These are phyloP conservation scores for Dreissena polymorpha DNA, from an alignment of 1,140 invertebrate genomes.

Conservation along the genomic window DNA sequence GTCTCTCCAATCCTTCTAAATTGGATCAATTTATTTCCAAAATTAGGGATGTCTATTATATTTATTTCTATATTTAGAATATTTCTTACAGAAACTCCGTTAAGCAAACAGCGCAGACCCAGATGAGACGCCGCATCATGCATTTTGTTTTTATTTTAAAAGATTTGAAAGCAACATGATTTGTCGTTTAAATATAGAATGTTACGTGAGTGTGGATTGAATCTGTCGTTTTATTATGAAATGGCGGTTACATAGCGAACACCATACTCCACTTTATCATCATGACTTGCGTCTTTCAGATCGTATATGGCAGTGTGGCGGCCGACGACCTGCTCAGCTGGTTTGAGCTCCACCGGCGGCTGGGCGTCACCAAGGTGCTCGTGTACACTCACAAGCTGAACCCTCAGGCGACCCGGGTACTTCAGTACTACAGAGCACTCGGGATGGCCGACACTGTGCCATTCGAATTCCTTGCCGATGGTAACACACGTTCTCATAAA, in stretches of 20 bases:
- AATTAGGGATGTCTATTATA: too few species aligned
- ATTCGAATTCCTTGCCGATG: slow-evolving; percentile 8
- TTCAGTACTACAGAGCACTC: slow-evolving; percentile 31
- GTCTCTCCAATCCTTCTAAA: too few species aligned
- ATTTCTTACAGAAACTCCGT: too few species aligned
- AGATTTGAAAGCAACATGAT: too few species aligned
- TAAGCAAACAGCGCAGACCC: too few species aligned
- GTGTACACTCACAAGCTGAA: slow-evolving; percentile 31
- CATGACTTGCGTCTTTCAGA: slow-evolving; percentile 4
- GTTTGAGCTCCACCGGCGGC: slow-evolving; percentile 45
- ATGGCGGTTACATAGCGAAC: neutral
- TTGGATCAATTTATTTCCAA: too few species aligned
- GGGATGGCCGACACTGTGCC: slow-evolving; percentile 33
- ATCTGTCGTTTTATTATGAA: too few species aligned
- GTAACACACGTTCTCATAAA: neutral
- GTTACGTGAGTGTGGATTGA: neutral
- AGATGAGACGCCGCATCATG: too few species aligned
- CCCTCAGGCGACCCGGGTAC: slow-evolving; percentile 11
- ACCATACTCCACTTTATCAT: neutral
- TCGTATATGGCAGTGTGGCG: slow-evolving; percentile 20
- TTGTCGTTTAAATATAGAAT: too few species aligned
- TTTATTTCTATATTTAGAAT: too few species aligned
- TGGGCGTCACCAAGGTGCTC: slow-evolving; percentile 40
- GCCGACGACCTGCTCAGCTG: slow-evolving; percentile 46
- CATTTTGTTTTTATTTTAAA: too few species aligned